A percentile compares a stretch with the other conserved stretches of the same genome.
Conservation (phyloP, 2,888 invertebrate species). For the Drosophila siamana region DNA sequence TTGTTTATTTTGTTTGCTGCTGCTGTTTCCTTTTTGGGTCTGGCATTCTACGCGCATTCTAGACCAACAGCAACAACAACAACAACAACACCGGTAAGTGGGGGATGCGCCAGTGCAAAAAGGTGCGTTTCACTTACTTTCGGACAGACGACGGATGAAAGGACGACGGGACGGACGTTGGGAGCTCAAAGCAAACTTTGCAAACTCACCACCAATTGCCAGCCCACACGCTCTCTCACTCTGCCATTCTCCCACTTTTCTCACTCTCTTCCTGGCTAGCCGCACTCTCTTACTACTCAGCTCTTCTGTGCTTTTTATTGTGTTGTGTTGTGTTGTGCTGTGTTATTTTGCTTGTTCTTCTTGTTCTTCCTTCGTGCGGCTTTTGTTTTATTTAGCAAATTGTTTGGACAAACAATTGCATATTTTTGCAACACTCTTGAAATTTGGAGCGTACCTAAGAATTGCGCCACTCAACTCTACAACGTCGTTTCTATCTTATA, state of each 20-base stretch:
- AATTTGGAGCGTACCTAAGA: conserved; percentile 52
- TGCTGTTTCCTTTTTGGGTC: conserved; percentile 40
- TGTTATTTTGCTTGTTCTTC: conserved; percentile 11
- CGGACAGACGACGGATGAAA: conserved; percentile 6
- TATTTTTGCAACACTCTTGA: conserved; percentile 62
- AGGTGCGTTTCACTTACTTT: conserved; percentile 54
- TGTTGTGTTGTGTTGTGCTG: conserved; percentile 8
- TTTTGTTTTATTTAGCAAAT: conserved; percentile 45
- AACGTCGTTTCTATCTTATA: conserved; percentile 10
- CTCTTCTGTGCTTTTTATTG: conserved; percentile 9
- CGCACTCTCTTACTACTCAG: neutral
- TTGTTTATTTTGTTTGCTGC: conserved; percentile 11
- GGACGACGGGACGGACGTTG: conserved; percentile 19
- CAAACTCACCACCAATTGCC: conserved; percentile 68
- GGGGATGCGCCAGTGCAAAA: conserved; percentile 42
- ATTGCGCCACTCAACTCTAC: conserved; percentile 56
- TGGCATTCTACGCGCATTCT: conserved; percentile 64
- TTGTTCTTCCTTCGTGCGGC: conserved; percentile 5
- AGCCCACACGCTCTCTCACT: conserved; percentile 9
- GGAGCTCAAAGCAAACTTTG: conserved; percentile 53
- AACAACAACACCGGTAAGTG: conserved; percentile 17
- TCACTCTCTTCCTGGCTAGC: neutral
- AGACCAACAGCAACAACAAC: conserved; percentile 25
- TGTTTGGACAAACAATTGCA: conserved; percentile 69
- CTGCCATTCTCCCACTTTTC: conserved; percentile 5